phyloP scores from a whole-genome alignment of 2,888 invertebrate species.

The Anodontia alba region DNA sequence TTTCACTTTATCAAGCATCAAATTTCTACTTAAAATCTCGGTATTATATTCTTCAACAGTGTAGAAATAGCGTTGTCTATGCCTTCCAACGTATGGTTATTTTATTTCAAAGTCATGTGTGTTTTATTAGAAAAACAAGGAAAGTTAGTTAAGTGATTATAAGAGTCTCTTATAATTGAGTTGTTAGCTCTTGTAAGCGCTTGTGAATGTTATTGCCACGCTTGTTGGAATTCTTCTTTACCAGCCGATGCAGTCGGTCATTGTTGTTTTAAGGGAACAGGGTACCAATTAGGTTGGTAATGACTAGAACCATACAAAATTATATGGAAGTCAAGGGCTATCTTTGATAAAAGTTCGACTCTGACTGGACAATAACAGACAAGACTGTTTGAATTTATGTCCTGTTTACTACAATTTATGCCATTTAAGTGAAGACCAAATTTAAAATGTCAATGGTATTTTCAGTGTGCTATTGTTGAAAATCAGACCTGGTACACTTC shows the following conservation, averaged over 20 bases:
- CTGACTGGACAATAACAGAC: too few species aligned
- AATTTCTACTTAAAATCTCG: neutral
- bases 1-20: neutral
- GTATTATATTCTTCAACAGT: neutral
- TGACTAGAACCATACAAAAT: too few species aligned
- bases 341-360: too few species aligned
- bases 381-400: too few species aligned
- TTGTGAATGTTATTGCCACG: neutral
- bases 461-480: too few species aligned
- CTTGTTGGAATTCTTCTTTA: neutral
- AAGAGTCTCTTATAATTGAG: conserved; percentile 2
- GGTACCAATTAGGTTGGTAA: too few species aligned
- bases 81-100: neutral
- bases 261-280: too few species aligned
- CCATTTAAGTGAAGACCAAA: too few species aligned
- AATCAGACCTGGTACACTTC: too few species aligned
- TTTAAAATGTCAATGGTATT: too few species aligned
- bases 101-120: conserved; percentile 17
- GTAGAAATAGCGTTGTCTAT: neutral
- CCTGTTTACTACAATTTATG: too few species aligned
- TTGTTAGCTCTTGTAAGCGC: neutral
- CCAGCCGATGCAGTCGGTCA: neutral
- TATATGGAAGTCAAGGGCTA: too few species aligned
- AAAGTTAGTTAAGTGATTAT: neutral
- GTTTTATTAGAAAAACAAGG: conserved; percentile 13